Evolutionary conservation across 2,888 invertebrate species (phyloP).

Genomic region (Parnassius mnemosyne): DNA sequence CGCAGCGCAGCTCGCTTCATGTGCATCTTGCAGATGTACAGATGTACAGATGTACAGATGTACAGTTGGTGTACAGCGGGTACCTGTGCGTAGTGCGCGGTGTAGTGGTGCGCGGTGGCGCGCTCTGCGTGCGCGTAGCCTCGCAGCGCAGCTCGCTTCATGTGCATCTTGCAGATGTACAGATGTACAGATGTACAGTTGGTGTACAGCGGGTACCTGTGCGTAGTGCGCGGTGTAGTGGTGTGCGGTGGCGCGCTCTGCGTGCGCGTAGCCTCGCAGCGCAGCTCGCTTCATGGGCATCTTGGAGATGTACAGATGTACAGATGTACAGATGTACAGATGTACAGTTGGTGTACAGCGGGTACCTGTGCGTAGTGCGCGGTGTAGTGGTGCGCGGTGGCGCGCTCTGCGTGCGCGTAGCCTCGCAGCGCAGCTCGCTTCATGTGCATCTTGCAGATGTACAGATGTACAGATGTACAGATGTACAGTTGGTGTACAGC

Average conservation of each 20-base stretch:
- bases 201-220: slow-evolving; percentile 27
- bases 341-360: no score
- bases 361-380: slow-evolving; percentile 42
- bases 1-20: slow-evolving; percentile 70
- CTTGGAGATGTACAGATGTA: slow-evolving; percentile 71
- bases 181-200: no score
- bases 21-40: slow-evolving; percentile 75
- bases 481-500: no score
- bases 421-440: slow-evolving; percentile 65
- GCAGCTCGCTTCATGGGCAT: slow-evolving; percentile 75
- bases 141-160: slow-evolving; percentile 67
- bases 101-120: slow-evolving; percentile 49
- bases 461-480: no score
- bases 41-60: no score
- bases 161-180: slow-evolving; percentile 75
- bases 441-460: slow-evolving; percentile 75
- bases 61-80: neutral
- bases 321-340: no score
- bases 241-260: slow-evolving; percentile 46
- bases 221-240: slow-evolving; percentile 51
- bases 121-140: slow-evolving; percentile 56
- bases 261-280: slow-evolving; percentile 56
- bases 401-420: slow-evolving; percentile 54
- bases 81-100: slow-evolving; percentile 43
- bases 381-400: slow-evolving; percentile 48